Percentiles rank a stretch among this genome's conserved stretches.
These are phyloP conservation scores for Crocidura indochinensis DNA, from an alignment of 2,797 vertebrate genomes.

Conservation along the genomic window DNA sequence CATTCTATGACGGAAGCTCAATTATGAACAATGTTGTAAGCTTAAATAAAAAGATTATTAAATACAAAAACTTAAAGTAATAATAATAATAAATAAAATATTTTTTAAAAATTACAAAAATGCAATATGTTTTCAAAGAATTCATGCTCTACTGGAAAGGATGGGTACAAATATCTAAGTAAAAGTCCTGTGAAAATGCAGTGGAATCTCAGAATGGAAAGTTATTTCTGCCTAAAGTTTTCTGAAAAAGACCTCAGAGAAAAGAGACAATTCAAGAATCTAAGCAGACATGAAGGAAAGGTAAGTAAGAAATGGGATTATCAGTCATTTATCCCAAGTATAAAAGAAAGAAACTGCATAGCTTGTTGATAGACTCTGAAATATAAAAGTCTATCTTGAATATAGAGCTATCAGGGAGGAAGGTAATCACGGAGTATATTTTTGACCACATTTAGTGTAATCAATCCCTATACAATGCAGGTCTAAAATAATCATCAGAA, in stretches of 20 bases:
- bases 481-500: constrained; percentile 24
- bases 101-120: no score
- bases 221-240: not conserved
- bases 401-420: not conserved
- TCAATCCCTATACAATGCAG: constrained; percentile 28
- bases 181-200: not conserved
- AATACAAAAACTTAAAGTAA: no score
- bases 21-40: no score
- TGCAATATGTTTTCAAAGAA: constrained; percentile 15
- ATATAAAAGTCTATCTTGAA: not conserved
- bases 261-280: constrained; percentile 10
- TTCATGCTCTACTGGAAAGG: constrained; percentile 26
- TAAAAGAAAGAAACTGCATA: not conserved
- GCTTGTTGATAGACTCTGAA: not conserved
- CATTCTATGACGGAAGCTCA: no score
- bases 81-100: no score
- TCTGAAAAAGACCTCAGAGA: constrained; percentile 30
- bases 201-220: not conserved
- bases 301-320: not conserved
- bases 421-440: not conserved
- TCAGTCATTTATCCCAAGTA: not conserved
- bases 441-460: not conserved
- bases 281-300: not conserved
- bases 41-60: no score
- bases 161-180: constrained; percentile 8